A percentile compares a stretch with the other conserved stretches of the same genome.
phyloP scores from a whole-genome alignment of 1,140 invertebrate genomes.

The Venustaconcha ellipsiformis region DNA sequence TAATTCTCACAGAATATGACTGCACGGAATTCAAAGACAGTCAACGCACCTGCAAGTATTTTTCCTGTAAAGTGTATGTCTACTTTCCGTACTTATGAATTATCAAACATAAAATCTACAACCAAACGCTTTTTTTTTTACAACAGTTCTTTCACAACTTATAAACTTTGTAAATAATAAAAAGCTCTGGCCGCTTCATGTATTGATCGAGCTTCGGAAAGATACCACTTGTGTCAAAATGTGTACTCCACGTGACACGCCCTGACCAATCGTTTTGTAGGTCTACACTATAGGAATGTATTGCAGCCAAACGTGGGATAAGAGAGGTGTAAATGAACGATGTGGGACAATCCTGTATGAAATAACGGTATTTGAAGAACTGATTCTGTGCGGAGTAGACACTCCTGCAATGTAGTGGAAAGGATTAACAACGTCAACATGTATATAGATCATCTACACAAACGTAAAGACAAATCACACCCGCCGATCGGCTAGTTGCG shows the following conservation, averaged over 20 bases:
- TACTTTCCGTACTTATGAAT: too few species aligned
- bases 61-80: too few species aligned
- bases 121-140: too few species aligned
- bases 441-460: not conserved
- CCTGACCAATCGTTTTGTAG: slow-evolving; percentile 17
- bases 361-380: not conserved
- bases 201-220: too few species aligned
- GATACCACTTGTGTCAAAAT: slow-evolving; percentile 5
- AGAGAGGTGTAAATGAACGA: slow-evolving; percentile 31
- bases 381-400: not conserved
- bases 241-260: slow-evolving; percentile 34
- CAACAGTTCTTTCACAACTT: too few species aligned
- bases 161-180: too few species aligned
- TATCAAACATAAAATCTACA: too few species aligned
- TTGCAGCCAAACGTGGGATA: slow-evolving; percentile 32
- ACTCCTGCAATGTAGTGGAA: slow-evolving; percentile 14
- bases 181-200: too few species aligned
- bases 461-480: not conserved
- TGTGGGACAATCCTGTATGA: not conserved
- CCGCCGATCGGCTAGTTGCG: slow-evolving; percentile 16
- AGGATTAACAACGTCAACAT: not conserved
- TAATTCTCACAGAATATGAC: too few species aligned
- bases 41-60: too few species aligned
- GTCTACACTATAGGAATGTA: slow-evolving; percentile 36
- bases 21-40: too few species aligned